Base-by-base conservation (phyloP, 2,113 vertebrate genomes). In the Channa maculata region DNA sequence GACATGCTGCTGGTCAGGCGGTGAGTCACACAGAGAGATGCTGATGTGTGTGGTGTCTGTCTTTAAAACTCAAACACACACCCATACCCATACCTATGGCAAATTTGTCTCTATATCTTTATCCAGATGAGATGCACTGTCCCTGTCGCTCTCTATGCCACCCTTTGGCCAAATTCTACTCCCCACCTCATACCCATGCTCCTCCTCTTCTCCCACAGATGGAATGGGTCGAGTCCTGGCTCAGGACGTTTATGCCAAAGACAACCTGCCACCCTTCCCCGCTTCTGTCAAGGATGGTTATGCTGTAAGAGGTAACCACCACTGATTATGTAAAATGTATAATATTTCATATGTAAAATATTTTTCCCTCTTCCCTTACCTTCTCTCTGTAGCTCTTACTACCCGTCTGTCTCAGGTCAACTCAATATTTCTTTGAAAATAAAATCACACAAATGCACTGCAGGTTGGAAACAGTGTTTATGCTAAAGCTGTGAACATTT, bases 221-320 rank as follows among this genome's bases (percentile, higher is more conserved):
- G 97, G 98, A 86, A 98, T 99, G 97, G 98, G 98, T 80, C 94
- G 98, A 93, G 98, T 99, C 85, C 96, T 99, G 90, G 98, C 98
- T 93, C 98, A 99, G 96, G 98, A 99, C 80, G 97, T 99, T 86
- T 99, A 98, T 94, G 98, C 98, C 95, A 99, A 99, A 97, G 98
- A 99, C 94, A 99, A 99, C 92, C 94, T 99, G 85, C 98, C 98
- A 54, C 97, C 98, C 5, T 99, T 99, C 82, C 98, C 98, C 85
- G 98, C 98, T 77, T 99, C 98, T 75, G 97, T 99, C 84, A 99
- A 99, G 93, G 98, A 99, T 2, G 98, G 98, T 77, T 99, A 99
- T 13, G 98, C 98, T 93, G 98, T 99, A 87, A 95, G 98, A 97
- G 98, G 98, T 99, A 92, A 92, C 75, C 60, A 49, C 44, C 3